Percentiles rank a stretch among this genome's conserved stretches.
Evolutionary conservation across 2,888 invertebrate genomes (phyloP).

Genomic region (Physocephala rufipes): DNA sequence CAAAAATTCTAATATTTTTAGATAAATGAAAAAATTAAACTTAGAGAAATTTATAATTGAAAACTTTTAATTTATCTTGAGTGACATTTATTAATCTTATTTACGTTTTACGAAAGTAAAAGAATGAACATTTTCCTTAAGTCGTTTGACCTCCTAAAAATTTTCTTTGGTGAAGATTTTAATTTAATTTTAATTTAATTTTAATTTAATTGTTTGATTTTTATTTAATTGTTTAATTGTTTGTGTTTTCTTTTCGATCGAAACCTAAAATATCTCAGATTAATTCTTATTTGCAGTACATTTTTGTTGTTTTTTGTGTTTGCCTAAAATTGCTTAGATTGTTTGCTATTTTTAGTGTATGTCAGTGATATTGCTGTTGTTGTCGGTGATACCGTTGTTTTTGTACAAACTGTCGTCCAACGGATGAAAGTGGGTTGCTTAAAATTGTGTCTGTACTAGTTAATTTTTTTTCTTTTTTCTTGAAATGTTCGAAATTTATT

Average conservation of each 20-base stretch:
- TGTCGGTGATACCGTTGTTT: neutral
- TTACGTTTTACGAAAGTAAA: no score
- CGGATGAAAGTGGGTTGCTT: slow-evolving; percentile 39
- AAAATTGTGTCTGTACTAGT: slow-evolving; percentile 31
- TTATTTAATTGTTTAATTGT: no score
- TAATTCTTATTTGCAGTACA: slow-evolving; percentile 2
- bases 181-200: no score
- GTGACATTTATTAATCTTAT: no score
- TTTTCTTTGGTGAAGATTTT: no score
- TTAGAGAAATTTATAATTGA: no score
- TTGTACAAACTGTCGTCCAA: slow-evolving; percentile 5
- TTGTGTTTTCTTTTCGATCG: neutral
- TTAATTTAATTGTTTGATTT: slow-evolving; percentile 4
- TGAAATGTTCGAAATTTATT: neutral
- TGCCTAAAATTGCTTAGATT: slow-evolving; percentile 12
- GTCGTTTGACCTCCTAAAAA: neutral
- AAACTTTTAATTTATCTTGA: no score
- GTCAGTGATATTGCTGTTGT: neutral
- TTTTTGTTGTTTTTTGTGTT: slow-evolving; percentile 20
- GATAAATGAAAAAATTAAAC: no score
- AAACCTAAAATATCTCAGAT: slow-evolving; percentile 1
- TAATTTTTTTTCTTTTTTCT: slow-evolving; percentile 2
- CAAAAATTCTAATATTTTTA: no score
- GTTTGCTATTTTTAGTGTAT: neutral
- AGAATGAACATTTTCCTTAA: neutral